Evolutionary conservation across 2,797 vertebrate species (phyloP).

Genomic region (Epinephelus malabaricus): DNA sequence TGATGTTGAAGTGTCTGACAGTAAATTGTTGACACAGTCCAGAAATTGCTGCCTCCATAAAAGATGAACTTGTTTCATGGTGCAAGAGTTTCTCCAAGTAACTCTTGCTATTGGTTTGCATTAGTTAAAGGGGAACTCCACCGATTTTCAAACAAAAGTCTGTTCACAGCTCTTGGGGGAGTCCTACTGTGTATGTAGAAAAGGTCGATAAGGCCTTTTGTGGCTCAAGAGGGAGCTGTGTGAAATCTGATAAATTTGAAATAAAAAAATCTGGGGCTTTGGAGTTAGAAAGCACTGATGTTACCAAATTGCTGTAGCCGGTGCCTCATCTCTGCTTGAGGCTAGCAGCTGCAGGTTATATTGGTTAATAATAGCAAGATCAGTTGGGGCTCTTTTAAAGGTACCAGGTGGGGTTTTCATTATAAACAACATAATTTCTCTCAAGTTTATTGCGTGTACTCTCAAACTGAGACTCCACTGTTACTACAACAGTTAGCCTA

Average conservation of each 20-base stretch:
- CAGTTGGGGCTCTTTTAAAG: background rate
- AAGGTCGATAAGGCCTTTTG: background rate
- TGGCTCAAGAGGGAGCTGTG: constrained; percentile 3
- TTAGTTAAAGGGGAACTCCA: constrained; percentile 7
- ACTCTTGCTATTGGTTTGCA: background rate
- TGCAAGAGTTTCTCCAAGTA: constrained; percentile 5
- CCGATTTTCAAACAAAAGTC: background rate
- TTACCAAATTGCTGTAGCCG: background rate
- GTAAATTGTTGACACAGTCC: constrained; percentile 17
- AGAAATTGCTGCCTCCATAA: constrained; percentile 21
- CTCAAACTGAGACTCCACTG: too few species aligned
- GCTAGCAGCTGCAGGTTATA: constrained; percentile 4
- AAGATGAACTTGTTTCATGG: constrained; percentile 18
- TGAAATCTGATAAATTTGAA: background rate
- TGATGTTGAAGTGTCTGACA: constrained; percentile 16
- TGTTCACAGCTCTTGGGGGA: background rate
- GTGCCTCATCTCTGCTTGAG: constrained; percentile 3
- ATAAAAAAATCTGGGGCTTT: background rate
- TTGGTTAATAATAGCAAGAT: background rate
- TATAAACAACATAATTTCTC: background rate
- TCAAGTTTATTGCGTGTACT: too few species aligned
- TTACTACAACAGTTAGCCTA: too few species aligned
- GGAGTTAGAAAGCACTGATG: background rate
- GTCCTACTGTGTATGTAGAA: too few species aligned
- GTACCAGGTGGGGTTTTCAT: background rate